Conservation (phyloP, 1,140 invertebrate genomes). For the Ridgeia piscesae region DNA sequence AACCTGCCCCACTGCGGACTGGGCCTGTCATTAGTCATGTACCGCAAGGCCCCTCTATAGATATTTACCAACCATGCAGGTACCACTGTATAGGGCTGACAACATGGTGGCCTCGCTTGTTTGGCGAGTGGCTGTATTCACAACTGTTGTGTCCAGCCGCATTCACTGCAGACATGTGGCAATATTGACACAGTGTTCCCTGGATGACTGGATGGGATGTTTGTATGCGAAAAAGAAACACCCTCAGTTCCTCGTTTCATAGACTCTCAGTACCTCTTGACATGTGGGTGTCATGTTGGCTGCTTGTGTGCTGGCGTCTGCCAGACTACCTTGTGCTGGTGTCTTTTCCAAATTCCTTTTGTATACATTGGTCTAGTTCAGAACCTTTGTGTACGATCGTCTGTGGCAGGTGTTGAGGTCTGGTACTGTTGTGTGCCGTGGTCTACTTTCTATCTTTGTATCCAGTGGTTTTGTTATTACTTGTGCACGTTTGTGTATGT, state of each 20-base stretch:
- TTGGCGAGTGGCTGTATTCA: not conserved
- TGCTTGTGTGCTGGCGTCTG: not conserved
- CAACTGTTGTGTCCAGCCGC: not conserved
- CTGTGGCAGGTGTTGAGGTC: not conserved
- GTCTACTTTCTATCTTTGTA: not conserved
- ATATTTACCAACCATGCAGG: not conserved
- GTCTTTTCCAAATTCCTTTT: not conserved
- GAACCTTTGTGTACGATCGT: not conserved
- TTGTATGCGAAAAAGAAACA: not conserved
- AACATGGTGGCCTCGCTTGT: not conserved
- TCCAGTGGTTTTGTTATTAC: not conserved
- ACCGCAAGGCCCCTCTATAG: not conserved
- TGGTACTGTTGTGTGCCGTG: not conserved
- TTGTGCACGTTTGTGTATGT: not conserved
- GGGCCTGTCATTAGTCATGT: not conserved
- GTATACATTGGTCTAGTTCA: not conserved
- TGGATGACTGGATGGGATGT: not conserved
- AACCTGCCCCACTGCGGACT: not conserved
- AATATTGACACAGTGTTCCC: not conserved
- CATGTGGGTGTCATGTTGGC: not conserved
- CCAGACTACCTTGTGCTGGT: not conserved
- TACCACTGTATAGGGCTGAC: not conserved
- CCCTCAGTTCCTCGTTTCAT: not conserved
- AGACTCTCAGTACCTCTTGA: not conserved
- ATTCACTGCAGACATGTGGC: not conserved